Conservation (phyloP, 1,140 invertebrate genomes). For the Neoseiulus cucumeris region DNA sequence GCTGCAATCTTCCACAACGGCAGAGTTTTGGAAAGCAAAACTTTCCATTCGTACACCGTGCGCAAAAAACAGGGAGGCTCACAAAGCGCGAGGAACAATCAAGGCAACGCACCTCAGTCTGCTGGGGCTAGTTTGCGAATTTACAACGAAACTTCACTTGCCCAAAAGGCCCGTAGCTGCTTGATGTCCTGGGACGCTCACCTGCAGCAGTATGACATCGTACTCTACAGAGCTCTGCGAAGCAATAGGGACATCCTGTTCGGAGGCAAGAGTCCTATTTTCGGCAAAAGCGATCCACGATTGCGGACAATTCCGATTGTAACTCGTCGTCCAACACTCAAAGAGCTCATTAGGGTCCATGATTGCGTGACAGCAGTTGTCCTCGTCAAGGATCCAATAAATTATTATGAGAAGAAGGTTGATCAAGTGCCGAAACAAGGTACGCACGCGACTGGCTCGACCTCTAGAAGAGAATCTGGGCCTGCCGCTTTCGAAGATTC, state of each 20-base stretch:
- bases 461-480: too few relatives aligned
- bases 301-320: background rate
- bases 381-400: background rate
- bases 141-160: background rate
- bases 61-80: background rate
- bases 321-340: background rate
- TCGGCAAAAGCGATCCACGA: background rate
- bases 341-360: background rate
- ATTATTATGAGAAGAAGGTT: background rate
- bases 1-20: slow-evolving; percentile 3
- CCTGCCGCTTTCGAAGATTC: too few relatives aligned
- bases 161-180: background rate
- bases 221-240: background rate
- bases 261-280: background rate
- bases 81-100: background rate
- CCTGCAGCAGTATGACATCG: background rate
- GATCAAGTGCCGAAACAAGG: too few relatives aligned
- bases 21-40: background rate
- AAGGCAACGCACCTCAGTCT: background rate
- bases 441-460: too few relatives aligned
- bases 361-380: background rate
- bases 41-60: slow-evolving; percentile 3
- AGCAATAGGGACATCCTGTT: background rate
- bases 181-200: background rate
- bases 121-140: background rate